Percentiles rank a stretch among this genome's conserved stretches.
Evolutionary conservation across 2,888 invertebrate species (phyloP).

Genomic region (Papilio protenor): DNA sequence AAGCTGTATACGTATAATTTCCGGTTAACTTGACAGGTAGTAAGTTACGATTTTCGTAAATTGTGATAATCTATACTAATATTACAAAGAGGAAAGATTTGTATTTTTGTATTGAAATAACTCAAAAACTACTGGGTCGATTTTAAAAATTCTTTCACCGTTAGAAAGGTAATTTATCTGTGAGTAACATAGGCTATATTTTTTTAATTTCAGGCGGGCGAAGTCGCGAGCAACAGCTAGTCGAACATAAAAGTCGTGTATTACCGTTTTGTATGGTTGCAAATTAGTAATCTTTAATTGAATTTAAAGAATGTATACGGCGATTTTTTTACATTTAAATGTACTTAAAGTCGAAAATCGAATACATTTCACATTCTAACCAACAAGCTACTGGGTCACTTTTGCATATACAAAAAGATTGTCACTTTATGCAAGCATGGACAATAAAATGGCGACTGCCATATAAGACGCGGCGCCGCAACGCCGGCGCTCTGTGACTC

Average conservation of each 20-base stretch:
- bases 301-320: no score
- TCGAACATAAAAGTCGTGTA: background rate
- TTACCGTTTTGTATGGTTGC: background rate
- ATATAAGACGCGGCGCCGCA: conserved; percentile 32
- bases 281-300: no score
- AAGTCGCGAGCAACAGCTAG: no score
- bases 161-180: no score
- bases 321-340: background rate
- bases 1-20: conserved; percentile 1
- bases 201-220: no score
- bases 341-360: background rate
- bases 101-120: no score
- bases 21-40: background rate
- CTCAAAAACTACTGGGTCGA: no score
- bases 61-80: background rate
- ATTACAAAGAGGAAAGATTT: no score
- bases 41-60: background rate
- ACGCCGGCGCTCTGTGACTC: conserved; percentile 53
- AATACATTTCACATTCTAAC: background rate
- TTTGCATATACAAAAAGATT: background rate
- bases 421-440: conserved; percentile 37
- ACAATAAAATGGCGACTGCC: conserved; percentile 31
- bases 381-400: background rate
- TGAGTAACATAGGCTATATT: no score
- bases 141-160: no score